Base-by-base conservation (phyloP, 1,140 invertebrate genomes). In the Danaus melanippus region DNA sequence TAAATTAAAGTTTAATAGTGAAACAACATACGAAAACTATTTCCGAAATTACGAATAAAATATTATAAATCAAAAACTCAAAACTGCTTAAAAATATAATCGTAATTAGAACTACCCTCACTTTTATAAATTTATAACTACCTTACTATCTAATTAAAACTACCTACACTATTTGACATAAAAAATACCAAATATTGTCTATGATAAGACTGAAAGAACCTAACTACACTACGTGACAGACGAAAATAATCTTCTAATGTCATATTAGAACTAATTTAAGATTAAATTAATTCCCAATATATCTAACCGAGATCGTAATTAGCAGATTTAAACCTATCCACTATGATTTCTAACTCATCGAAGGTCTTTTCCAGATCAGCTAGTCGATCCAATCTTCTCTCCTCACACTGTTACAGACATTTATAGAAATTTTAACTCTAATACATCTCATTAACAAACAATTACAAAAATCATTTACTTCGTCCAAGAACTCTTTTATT, bases 301-400 rank as follows among this genome's bases (percentile, higher is more conserved):
- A 17, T 72, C 80, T 77, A 74, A 84, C 81, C 81, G 39, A 81
- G 66, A 53, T 84, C 81, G 58, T 83, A 84, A 48, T 76, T 77
- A 46, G 74, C 72, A 0, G 74, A 70, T 39, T 75, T 74, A 55
- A 69, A 84, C 55, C 58, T 67, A 42, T 79, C 64, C 43, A 84
- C 79, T 15, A 83, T 64, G 0, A 48, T 52, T 0, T 58, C 59
- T 46, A 84, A 71, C 9, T 84, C 74, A 0, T 74, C 64, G 8
- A 84, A 70, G 0, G 78, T 81, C 21, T 40, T 32, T 12, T 74
- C 64, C 39, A 84, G 44, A 55, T 84, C 74, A 32, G 58, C 53
- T 0, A 72, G 53, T 10, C 81, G 69, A 0, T 76, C 57, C 21
- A 69, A 69, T 9, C 76, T 66, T 0, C 44, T 49, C 40, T 59